These are phyloP conservation scores for Pammene fasciana DNA, from an alignment of 2,888 invertebrate genomes.

Conservation along the genomic window DNA sequence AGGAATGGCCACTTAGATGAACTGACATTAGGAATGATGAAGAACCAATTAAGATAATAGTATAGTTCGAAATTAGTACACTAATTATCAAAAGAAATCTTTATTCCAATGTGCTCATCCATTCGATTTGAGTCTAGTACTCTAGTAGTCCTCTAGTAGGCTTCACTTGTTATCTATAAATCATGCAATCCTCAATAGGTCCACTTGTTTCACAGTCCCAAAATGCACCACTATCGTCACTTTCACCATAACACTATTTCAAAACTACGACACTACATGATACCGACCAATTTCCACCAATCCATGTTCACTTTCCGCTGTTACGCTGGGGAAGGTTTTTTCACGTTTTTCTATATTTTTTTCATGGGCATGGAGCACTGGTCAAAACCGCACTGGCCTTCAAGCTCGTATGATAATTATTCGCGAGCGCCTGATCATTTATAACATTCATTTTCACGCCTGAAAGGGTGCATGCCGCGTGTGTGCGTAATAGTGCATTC, in stretches of 20 bases:
- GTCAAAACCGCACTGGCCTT: slow-evolving; percentile 71
- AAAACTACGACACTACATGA: slow-evolving; percentile 49
- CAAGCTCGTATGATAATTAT: slow-evolving; percentile 79
- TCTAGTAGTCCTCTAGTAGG: not conserved
- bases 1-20: not conserved
- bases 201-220: slow-evolving; percentile 36
- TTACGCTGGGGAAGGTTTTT: slow-evolving; percentile 50
- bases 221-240: slow-evolving; percentile 42
- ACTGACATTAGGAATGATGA: not conserved
- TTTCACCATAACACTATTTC: slow-evolving; percentile 48
- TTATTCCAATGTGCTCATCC: not conserved
- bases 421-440: slow-evolving; percentile 73
- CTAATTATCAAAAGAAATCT: not conserved
- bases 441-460: slow-evolving; percentile 84
- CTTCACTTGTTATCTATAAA: slow-evolving; percentile 2
- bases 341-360: slow-evolving; percentile 51
- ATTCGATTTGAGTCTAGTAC: not conserved
- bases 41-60: not conserved
- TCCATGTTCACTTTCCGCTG: slow-evolving; percentile 72
- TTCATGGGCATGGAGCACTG: slow-evolving; percentile 52
- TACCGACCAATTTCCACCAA: slow-evolving; percentile 83
- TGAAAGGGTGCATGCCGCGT: slow-evolving; percentile 64
- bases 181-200: slow-evolving; percentile 26
- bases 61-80: not conserved
- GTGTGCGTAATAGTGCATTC: slow-evolving; percentile 52